These are phyloP conservation scores for Nephrotoma flavescens DNA, from an alignment of 2,888 invertebrate species.

Conservation along the genomic window DNA sequence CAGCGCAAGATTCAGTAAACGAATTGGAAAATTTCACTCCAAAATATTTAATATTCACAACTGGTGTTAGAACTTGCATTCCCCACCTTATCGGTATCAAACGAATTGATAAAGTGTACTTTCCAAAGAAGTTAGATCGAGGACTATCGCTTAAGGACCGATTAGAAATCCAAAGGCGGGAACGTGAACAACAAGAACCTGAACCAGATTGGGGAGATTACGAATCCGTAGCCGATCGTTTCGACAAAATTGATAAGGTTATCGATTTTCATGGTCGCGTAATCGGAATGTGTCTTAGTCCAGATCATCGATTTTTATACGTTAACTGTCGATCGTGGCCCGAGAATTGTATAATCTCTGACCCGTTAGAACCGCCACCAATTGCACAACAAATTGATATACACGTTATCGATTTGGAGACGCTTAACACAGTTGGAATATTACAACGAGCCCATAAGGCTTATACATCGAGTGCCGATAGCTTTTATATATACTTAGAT, in stretches of 20 bases:
- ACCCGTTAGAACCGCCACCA: conserved; percentile 66
- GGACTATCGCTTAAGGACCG: conserved; percentile 53
- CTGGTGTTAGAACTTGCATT: conserved; percentile 67
- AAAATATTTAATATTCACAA: conserved; percentile 59
- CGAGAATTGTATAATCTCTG: conserved; percentile 52
- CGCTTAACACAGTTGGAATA: conserved; percentile 57
- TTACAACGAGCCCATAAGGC: conserved; percentile 67
- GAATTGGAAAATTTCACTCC: conserved; percentile 47
- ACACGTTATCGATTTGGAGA: conserved; percentile 68
- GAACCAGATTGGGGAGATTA: conserved; percentile 55
- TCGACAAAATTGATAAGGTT: conserved; percentile 61
- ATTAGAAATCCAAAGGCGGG: conserved; percentile 41
- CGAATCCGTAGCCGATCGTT: conserved; percentile 49
- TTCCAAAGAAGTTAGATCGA: conserved; percentile 50
- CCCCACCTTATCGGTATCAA: conserved; percentile 76
- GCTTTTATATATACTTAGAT: conserved; percentile 75
- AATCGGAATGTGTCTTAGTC: conserved; percentile 74
- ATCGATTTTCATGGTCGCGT: conserved; percentile 77
- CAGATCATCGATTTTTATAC: conserved; percentile 65
- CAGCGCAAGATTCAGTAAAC: conserved; percentile 11
- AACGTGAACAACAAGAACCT: conserved; percentile 30
- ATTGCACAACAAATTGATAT: conserved; percentile 79
- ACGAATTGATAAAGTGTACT: conserved; percentile 51
- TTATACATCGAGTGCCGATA: conserved; percentile 70
- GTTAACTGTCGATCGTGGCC: conserved; percentile 78